Conservation (phyloP, 1,140 invertebrate genomes). For the Drosophila jambulina region DNA sequence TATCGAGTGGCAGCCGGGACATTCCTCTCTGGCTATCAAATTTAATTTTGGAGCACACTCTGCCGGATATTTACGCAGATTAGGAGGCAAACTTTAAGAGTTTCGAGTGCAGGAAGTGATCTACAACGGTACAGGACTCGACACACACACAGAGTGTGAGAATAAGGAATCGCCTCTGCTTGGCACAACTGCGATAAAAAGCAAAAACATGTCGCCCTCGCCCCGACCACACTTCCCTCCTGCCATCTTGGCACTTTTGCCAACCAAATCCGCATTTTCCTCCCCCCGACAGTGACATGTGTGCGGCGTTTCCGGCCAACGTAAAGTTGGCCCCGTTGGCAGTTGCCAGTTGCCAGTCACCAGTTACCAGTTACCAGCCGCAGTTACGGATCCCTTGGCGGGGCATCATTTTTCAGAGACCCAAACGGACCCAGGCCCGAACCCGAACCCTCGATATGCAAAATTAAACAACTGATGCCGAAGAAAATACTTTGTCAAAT, state of each 20-base stretch:
- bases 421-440: conserved; percentile 15
- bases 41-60: conserved; percentile 25
- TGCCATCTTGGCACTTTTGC: not conserved
- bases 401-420: conserved; percentile 61
- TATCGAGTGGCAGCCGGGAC: conserved; percentile 1
- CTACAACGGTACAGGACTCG: conserved; percentile 3
- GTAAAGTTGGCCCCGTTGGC: conserved; percentile 36
- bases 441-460: conserved; percentile 43
- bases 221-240: not conserved
- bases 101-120: conserved; percentile 20
- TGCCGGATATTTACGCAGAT: conserved; percentile 33
- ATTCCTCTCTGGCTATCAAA: not conserved
- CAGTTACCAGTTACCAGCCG: conserved; percentile 50
- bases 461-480: conserved; percentile 55
- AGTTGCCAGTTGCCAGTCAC: not conserved
- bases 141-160: not conserved
- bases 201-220: conserved; percentile 63
- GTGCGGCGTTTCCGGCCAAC: conserved; percentile 21
- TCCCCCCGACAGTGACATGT: conserved; percentile 24
- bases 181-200: conserved; percentile 64
- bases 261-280: not conserved
- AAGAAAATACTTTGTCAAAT: conserved; percentile 78
- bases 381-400: conserved; percentile 33
- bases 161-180: conserved; percentile 36
- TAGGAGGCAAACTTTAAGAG: conserved; percentile 16